Evolutionary conservation across 2,888 invertebrate genomes (phyloP).

Genomic region (Eremobia ochroleuca): DNA sequence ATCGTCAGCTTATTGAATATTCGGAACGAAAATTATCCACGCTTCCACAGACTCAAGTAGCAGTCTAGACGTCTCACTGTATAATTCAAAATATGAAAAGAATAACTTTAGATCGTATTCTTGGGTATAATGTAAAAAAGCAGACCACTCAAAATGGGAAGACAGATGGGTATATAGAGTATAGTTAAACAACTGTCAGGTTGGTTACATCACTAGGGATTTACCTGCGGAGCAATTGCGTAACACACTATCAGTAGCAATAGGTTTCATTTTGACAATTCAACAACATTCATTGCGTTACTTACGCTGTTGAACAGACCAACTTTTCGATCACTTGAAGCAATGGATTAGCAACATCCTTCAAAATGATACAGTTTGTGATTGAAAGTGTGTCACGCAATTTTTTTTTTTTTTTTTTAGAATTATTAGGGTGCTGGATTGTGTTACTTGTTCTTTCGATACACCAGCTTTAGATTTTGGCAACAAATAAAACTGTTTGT

Average conservation of each 20-base stretch:
- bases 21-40: constrained; percentile 19
- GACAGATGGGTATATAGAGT: constrained; percentile 15
- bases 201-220: constrained; percentile 8
- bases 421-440: too few species aligned
- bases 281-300: too few species aligned
- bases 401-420: too few species aligned
- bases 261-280: too few species aligned
- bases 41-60: constrained; percentile 14
- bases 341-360: too few species aligned
- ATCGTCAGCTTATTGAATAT: constrained; percentile 24
- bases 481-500: not conserved
- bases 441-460: not conserved
- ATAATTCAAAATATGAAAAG: constrained; percentile 40
- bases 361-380: too few species aligned
- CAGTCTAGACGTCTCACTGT: constrained; percentile 44
- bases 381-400: too few species aligned
- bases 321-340: too few species aligned
- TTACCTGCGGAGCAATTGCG: too few species aligned
- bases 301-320: too few species aligned
- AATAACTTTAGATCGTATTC: constrained; percentile 14
- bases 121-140: constrained; percentile 11
- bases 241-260: too few species aligned
- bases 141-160: constrained; percentile 17
- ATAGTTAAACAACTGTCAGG: constrained; percentile 1
- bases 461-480: not conserved